Evolutionary conservation across 1,140 invertebrate species (phyloP).

Genomic region (Arion vulgaris): DNA sequence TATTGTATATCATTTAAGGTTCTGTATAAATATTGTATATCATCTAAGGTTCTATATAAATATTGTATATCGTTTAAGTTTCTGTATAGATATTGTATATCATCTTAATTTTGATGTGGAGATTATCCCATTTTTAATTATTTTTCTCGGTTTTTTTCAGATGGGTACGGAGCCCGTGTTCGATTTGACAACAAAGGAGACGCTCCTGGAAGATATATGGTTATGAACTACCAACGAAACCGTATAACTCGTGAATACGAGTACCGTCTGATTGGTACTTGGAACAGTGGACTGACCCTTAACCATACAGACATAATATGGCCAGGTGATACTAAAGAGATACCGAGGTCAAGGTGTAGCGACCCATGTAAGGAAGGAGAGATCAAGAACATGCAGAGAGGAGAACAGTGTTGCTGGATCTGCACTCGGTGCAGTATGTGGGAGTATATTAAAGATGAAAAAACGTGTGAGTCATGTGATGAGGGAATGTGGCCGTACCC

Average conservation of each 20-base stretch:
- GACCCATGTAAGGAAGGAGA: conserved; percentile 78
- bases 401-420: conserved; percentile 88
- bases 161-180: conserved; percentile 64
- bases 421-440: conserved; percentile 78
- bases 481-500: conserved; percentile 73
- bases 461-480: conserved; percentile 78
- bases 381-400: conserved; percentile 93
- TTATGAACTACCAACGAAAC: conserved; percentile 71
- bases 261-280: conserved; percentile 66
- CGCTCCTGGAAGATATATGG: conserved; percentile 73
- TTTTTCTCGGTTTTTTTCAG: conserved; percentile 46
- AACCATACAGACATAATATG: conserved; percentile 58
- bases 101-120: neutral
- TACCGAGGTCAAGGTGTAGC: conserved; percentile 80
- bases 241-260: conserved; percentile 57
- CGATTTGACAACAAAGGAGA: conserved; percentile 73
- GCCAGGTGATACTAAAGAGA: conserved; percentile 60
- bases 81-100: too few species aligned
- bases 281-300: conserved; percentile 56
- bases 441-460: conserved; percentile 78
- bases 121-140: neutral
- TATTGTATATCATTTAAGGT: too few species aligned
- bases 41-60: too few species aligned
- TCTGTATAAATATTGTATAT: too few species aligned
- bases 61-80: too few species aligned